These are phyloP conservation scores for Spodoptera picta DNA, from an alignment of 2,888 invertebrate genomes.

Conservation along the genomic window DNA sequence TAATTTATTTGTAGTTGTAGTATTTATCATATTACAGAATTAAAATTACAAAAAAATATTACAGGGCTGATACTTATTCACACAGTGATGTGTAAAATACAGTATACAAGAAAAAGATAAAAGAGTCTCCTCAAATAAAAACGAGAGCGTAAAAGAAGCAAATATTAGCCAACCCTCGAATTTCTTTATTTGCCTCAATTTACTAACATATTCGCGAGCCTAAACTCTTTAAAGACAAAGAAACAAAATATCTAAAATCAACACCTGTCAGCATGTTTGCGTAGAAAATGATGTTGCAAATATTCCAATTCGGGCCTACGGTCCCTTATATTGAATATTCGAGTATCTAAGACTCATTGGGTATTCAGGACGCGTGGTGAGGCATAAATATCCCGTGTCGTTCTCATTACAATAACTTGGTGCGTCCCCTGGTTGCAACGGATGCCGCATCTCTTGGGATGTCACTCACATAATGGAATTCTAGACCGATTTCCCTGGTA, in stretches of 20 bases:
- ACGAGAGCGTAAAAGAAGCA: constrained; percentile 1
- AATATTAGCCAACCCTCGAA: constrained; percentile 17
- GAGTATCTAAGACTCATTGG: constrained; percentile 71
- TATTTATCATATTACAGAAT: no score
- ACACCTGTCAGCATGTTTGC: constrained; percentile 80
- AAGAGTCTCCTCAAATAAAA: not conserved
- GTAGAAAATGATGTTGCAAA: constrained; percentile 74
- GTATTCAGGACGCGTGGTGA: constrained; percentile 82
- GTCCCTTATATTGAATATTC: constrained; percentile 62
- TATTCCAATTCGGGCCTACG: constrained; percentile 51
- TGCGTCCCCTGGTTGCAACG: constrained; percentile 77
- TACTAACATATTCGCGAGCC: constrained; percentile 69
- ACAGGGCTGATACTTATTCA: no score
- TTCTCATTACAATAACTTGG: constrained; percentile 86
- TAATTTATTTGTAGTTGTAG: no score
- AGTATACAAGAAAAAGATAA: no score
- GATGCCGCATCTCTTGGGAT: constrained; percentile 80
- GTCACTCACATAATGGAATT: constrained; percentile 84
- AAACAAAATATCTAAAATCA: constrained; percentile 68
- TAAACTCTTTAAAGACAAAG: constrained; percentile 71
- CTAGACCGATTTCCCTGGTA: constrained; percentile 73
- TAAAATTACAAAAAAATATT: no score
- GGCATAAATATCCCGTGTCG: constrained; percentile 87
- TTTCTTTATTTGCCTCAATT: constrained; percentile 64
- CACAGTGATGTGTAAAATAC: no score